A percentile compares a stretch with the other conserved stretches of the same genome.
Evolutionary conservation across 1,140 invertebrate genomes (phyloP).

Genomic region (Drosophila tsacasi): DNA sequence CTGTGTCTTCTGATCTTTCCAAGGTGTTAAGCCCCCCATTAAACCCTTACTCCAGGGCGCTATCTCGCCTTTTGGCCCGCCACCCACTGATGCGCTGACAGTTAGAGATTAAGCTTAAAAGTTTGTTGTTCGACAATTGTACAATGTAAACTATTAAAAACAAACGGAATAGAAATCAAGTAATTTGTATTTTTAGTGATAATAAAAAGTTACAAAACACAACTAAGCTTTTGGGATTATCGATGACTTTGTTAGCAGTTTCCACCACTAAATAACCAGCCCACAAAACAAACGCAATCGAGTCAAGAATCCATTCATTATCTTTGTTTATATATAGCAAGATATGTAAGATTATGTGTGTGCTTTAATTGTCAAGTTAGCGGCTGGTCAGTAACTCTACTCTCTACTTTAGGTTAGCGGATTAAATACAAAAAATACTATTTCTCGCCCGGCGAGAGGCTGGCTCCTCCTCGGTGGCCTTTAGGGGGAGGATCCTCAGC

Average conservation of each 20-base stretch:
- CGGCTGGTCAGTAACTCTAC: conserved; percentile 37
- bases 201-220: conserved; percentile 65
- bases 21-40: background rate
- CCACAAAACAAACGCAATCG: background rate
- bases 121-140: conserved; percentile 60
- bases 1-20: background rate
- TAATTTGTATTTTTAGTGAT: conserved; percentile 66
- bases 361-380: conserved; percentile 29
- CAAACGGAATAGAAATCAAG: conserved; percentile 38
- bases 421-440: conserved; percentile 73
- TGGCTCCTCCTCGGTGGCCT: too few relatives aligned
- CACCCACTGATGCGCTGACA: conserved; percentile 7
- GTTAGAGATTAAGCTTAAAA: conserved; percentile 38
- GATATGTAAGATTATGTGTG: conserved; percentile 7
- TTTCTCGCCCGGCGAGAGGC: conserved; percentile 27
- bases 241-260: background rate
- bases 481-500: background rate
- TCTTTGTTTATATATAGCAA: conserved; percentile 22
- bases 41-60: background rate
- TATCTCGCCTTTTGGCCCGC: conserved; percentile 1
- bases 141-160: conserved; percentile 62
- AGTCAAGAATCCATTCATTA: conserved; percentile 8
- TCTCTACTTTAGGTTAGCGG: conserved; percentile 21
- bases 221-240: background rate
- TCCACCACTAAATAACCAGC: background rate